Base-by-base conservation (phyloP, 2,113 vertebrate species). In the Pseudonaja textilis region DNA sequence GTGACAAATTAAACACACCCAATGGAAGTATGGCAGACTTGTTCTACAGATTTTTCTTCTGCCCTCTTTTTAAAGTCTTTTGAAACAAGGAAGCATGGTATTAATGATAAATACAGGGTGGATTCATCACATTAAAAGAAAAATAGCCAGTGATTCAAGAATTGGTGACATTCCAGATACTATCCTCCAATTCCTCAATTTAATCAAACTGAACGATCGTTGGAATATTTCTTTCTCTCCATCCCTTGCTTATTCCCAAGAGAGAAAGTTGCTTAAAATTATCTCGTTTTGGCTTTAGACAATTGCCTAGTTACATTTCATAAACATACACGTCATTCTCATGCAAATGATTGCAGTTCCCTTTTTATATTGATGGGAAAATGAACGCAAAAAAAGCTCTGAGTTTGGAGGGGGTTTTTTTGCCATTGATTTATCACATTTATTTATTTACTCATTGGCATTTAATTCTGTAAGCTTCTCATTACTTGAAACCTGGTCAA, bases 381-480 rank as follows among this genome's bases (percentile, higher is more conserved):
- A 64, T 20, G 14, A 5, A 64, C 7, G 12, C 6, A 69, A 26
- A 91, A 47, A 23, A n/a, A 5, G 85, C 0, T 34, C 64, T 39
- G n/a, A 6, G 6, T 34, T 74, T 18, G 4, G 5, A 3, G 14
- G 5, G 12, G 5, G 1, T 0, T 39, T n/a, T 25, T 18, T 2
- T 34, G n/a, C 16, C 69, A 74, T 74, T 74, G 39, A 74, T n/a
- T 74, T n/a, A 20, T n/a, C 16, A 18, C 16, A 74, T 74, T 74
- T 74, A 34, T 74, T 74, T 34, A 74, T 74, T 74, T 69, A 34
- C 14, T 69, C 29, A 5, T 7, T 34, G 64, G 64, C 29, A 74
- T 69, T 16, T 16, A 14, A n/a, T 1, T 14, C 61, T 29, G 1
- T 1, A n/a, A n/a, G 1, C 29, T 69, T 69, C 29, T 26, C 59